Evolutionary conservation across 2,888 invertebrate genomes (phyloP).

Genomic region (Aquatica leii): DNA sequence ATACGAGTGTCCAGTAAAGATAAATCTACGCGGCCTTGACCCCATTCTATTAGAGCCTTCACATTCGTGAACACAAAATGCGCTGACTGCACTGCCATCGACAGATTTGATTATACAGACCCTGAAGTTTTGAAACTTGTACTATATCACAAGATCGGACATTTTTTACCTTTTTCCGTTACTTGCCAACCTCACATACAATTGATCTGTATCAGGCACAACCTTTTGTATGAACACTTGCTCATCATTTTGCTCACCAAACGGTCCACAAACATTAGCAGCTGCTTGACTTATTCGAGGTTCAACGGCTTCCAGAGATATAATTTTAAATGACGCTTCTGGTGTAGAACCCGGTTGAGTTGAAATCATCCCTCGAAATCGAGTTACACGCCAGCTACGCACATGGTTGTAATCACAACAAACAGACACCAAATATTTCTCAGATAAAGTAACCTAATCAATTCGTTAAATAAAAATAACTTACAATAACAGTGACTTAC

Average conservation of each 20-base stretch:
- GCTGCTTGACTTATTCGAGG: constrained; percentile 70
- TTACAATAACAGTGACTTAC: constrained; percentile 60
- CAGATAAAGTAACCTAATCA: constrained; percentile 86
- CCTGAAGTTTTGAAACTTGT: constrained; percentile 64
- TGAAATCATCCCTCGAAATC: constrained; percentile 98
- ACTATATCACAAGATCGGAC: background rate
- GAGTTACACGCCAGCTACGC: constrained; percentile 94
- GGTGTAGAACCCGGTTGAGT: constrained; percentile 99
- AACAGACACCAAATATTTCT: constrained; percentile 93
- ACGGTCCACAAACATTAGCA: constrained; percentile 84
- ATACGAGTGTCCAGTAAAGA: constrained; percentile 92
- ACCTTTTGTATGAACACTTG: constrained; percentile 98
- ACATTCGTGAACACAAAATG: constrained; percentile 97
- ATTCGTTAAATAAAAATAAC: background rate
- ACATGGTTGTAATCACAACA: constrained; percentile 99
- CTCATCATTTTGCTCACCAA: constrained; percentile 97
- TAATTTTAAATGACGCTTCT: constrained; percentile 95
- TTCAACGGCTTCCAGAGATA: constrained; percentile 80
- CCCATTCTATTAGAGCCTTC: constrained; percentile 96
- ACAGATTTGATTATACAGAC: constrained; percentile 95
- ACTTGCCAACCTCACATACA: constrained; percentile 93
- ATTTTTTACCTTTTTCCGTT: constrained; percentile 87
- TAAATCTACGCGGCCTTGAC: constrained; percentile 83
- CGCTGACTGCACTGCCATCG: constrained; percentile 91
- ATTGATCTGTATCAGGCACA: constrained; percentile 94